A percentile compares a stretch with the other conserved stretches of the same genome.
These are phyloP conservation scores for Lutra lutra DNA, from an alignment of 2,797 vertebrate genomes.

Conservation along the genomic window DNA sequence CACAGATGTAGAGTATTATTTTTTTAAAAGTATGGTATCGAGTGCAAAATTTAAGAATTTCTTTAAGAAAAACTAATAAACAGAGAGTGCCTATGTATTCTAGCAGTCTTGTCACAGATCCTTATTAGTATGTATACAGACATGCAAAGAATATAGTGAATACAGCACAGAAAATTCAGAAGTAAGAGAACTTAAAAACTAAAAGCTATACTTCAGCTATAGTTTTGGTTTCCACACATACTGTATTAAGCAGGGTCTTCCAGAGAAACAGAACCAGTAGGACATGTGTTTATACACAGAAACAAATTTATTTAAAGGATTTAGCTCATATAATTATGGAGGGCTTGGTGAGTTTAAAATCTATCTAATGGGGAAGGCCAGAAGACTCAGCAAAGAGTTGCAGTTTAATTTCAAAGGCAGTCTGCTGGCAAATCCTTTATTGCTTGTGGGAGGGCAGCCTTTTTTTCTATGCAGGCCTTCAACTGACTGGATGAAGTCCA, in stretches of 20 bases:
- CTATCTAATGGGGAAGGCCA: background rate
- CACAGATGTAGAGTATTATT: background rate
- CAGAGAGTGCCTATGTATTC: background rate
- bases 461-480: background rate
- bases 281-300: background rate
- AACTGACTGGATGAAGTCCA: background rate
- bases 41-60: background rate
- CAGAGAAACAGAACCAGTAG: background rate
- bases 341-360: background rate
- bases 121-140: background rate
- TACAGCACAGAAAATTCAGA: background rate
- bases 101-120: background rate
- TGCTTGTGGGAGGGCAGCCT: background rate
- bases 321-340: background rate
- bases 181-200: background rate
- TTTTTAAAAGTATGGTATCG: background rate
- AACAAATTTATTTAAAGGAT: background rate
- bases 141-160: background rate
- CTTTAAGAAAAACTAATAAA: background rate
- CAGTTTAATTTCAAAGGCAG: background rate
- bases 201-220: background rate
- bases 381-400: background rate
- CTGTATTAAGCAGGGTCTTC: background rate
- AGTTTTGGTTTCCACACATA: background rate
- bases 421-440: background rate